Base-by-base conservation (phyloP, 2,113 vertebrate species). In the Ornithorhynchus anatinus region DNA sequence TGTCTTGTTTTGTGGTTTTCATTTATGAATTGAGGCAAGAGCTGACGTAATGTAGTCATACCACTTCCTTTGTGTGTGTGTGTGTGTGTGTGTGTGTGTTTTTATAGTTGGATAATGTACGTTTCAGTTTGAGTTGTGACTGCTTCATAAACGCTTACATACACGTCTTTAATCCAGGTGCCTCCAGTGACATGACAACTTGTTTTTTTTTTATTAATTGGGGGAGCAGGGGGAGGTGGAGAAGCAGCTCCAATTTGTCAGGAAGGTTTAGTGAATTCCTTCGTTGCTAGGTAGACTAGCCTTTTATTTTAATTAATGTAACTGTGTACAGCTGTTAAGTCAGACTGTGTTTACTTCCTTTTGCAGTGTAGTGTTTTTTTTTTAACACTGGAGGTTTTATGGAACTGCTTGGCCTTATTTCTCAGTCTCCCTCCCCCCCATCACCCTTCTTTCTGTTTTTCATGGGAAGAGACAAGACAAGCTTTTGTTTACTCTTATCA, bases 11-110 rank as follows among this genome's bases (percentile, higher is more conserved):
- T 91, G 89, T 22, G 91, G 93, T 87, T 75, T 81, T 72, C 87
- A 84, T 93, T 93, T 93, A 87, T 92, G 92, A 92, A 92, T 92
- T 82, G 88, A 90, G 88, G 88, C 86, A 29, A 91, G 85, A 86
- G 88, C 86, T 93, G 89, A 88, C 89, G 92, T 93, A 91, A 94
- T 95, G 89, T 85, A 87, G 85, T 86, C 77, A 68, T 59, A 69
- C 86, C 89, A 88, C 89, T 92, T 91, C 90, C 90, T 93, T 90
- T 92, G 92, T 91, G 92, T 88, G 78, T 85, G 72, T 85, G 4
- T 65, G 40, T 58, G 43, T 70, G 44, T 47, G 44, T 47, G 44
- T 47, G 22, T 45, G 44, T 85, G 81, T 82, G 65, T 82, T 68
- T 83, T 88, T 73, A n/a, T n/a, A 81, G 79, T 77, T 72, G n/a